Percentiles rank a stretch among this genome's conserved stretches.
These are phyloP conservation scores for Callorhinus ursinus DNA, from an alignment of 2,113 vertebrate genomes.

Conservation along the genomic window DNA sequence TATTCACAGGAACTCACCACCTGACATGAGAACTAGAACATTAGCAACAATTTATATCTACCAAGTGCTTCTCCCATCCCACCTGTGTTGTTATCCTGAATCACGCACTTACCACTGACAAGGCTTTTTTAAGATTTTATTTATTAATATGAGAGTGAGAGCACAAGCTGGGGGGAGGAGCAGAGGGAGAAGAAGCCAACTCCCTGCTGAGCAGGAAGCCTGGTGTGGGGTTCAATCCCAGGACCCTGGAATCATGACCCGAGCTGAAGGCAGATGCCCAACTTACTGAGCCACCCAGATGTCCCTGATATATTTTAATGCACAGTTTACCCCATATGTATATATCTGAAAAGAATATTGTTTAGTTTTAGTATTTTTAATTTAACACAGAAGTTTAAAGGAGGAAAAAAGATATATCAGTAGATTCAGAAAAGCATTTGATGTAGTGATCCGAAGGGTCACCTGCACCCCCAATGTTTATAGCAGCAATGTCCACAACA, in stretches of 20 bases:
- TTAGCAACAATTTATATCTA: neutral
- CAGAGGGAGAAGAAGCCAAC: neutral
- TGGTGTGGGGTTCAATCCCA: neutral
- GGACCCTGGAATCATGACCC: neutral
- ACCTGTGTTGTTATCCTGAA: neutral
- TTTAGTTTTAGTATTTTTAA: neutral
- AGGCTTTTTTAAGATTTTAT: neutral
- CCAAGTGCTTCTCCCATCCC: neutral
- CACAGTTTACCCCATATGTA: neutral
- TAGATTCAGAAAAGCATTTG: constrained; percentile 23
- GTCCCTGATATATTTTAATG: neutral
- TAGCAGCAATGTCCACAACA: no score
- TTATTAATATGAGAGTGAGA: neutral
- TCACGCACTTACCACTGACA: neutral
- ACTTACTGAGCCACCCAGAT: neutral
- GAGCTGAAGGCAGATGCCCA: neutral
- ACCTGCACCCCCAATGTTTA: no score
- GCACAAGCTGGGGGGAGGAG: rapidly evolving
- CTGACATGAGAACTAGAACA: neutral
- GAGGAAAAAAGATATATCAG: neutral
- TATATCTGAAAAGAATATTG: neutral
- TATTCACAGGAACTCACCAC: neutral
- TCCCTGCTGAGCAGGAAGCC: neutral
- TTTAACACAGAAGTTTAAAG: constrained; percentile 24
- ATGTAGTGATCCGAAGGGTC: no score